These are phyloP conservation scores for Anniella stebbinsi DNA, from an alignment of 2,797 vertebrate species.

Conservation along the genomic window DNA sequence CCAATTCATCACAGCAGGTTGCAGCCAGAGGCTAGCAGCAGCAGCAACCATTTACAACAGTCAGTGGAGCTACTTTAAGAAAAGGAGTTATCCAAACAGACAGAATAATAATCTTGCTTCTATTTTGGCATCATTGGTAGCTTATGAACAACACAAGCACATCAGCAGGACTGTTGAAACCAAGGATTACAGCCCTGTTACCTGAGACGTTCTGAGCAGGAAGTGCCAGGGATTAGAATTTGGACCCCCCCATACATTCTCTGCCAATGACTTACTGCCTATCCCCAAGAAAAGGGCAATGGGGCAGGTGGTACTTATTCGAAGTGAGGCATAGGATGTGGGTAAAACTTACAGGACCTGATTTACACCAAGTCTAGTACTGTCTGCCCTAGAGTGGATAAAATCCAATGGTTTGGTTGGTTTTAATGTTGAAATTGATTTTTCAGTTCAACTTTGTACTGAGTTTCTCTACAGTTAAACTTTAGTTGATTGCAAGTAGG, in stretches of 20 bases:
- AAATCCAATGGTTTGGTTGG: not conserved
- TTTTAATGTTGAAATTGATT: not conserved
- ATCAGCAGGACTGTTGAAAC: not conserved
- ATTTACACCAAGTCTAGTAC: not conserved
- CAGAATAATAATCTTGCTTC: slow-evolving; percentile 41
- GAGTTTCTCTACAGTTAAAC: not conserved
- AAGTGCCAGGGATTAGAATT: not conserved
- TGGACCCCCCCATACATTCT: not conserved
- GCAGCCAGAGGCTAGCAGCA: slow-evolving; percentile 68
- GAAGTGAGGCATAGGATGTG: not conserved
- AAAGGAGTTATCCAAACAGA: slow-evolving; percentile 37
- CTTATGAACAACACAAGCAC: not conserved
- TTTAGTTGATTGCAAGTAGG: not conserved
- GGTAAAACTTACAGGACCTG: too few relatives aligned
- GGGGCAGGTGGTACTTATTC: not conserved
- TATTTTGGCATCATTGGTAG: slow-evolving; percentile 25
- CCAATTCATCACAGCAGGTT: slow-evolving; percentile 43
- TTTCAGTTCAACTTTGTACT: not conserved
- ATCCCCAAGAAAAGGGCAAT: not conserved
- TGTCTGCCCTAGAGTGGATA: not conserved
- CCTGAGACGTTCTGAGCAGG: not conserved
- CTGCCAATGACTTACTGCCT: not conserved
- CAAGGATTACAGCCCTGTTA: not conserved
- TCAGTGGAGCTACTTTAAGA: slow-evolving; percentile 38
- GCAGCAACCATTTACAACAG: slow-evolving; percentile 54